Evolutionary conservation across 2,113 vertebrate species (phyloP).

Genomic region (Rhynchopsitta pachyrhyncha): DNA sequence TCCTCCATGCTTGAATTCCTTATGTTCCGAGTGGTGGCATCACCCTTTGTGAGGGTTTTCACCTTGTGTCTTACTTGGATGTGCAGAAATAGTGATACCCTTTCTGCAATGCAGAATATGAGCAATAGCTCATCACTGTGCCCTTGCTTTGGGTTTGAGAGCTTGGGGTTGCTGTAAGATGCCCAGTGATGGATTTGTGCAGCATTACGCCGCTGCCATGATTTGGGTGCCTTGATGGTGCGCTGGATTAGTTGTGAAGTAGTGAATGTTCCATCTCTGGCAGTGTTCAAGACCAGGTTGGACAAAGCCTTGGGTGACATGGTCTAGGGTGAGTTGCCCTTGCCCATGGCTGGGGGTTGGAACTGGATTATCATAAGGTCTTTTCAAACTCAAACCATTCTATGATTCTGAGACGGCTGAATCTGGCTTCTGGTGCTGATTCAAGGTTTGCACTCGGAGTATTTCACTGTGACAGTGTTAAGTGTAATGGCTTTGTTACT

Average conservation of each 20-base stretch:
- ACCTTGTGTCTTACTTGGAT: background rate
- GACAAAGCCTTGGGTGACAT: background rate
- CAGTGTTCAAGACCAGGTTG: background rate
- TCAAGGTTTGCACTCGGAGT: background rate
- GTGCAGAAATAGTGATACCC: background rate
- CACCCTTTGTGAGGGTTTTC: background rate
- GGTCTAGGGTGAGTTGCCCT: background rate
- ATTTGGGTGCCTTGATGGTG: too few relatives aligned
- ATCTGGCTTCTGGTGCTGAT: background rate
- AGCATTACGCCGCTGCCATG: background rate
- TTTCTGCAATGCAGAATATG: background rate
- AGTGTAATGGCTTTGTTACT: fast-evolving
- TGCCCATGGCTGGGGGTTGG: background rate
- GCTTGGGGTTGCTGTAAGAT: background rate
- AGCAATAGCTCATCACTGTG: background rate
- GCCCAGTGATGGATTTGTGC: fast-evolving
- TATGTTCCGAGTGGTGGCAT: background rate
- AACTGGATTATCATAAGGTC: background rate
- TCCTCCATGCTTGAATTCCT: background rate
- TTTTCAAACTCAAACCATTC: background rate
- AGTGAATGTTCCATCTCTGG: background rate
- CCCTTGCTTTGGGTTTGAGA: background rate
- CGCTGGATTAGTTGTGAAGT: fast-evolving
- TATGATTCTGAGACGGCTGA: background rate
- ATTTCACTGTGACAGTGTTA: fast-evolving